Conservation (phyloP, 2,113 vertebrate species). For the Bubo scandiacus region DNA sequence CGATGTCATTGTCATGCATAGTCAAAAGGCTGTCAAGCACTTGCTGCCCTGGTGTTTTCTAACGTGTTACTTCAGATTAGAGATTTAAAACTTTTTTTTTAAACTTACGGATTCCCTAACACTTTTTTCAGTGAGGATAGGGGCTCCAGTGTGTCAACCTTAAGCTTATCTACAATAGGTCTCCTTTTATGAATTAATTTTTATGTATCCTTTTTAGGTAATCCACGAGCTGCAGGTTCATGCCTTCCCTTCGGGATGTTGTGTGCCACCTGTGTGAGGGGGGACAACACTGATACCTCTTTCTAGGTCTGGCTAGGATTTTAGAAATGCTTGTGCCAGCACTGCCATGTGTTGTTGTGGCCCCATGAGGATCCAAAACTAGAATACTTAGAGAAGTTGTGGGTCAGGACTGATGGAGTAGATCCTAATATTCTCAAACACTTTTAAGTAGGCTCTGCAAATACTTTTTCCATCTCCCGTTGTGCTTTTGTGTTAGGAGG, state of each 20-base stretch:
- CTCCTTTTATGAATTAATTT: background rate
- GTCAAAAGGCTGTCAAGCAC: background rate
- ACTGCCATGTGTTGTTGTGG: fast-evolving
- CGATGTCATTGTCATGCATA: background rate
- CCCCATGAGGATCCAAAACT: background rate
- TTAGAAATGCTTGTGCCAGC: background rate
- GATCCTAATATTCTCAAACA: background rate
- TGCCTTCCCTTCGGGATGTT: background rate
- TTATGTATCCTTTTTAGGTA: background rate
- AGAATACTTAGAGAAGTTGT: background rate
- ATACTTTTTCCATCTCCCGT: background rate
- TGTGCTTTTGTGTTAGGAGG: background rate
- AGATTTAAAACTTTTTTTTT: background rate
- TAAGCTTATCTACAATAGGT: background rate
- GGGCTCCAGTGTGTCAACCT: background rate
- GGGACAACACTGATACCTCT: no score
- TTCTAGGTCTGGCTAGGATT: background rate
- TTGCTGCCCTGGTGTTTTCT: background rate
- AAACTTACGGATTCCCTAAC: background rate
- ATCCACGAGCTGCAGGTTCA: background rate
- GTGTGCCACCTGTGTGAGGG: background rate
- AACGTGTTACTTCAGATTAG: background rate
- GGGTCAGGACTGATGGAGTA: background rate
- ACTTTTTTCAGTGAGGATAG: background rate
- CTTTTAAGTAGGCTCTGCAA: background rate